Base-by-base conservation (phyloP, 1,140 invertebrate species). In the Drosophila pachea region DNA sequence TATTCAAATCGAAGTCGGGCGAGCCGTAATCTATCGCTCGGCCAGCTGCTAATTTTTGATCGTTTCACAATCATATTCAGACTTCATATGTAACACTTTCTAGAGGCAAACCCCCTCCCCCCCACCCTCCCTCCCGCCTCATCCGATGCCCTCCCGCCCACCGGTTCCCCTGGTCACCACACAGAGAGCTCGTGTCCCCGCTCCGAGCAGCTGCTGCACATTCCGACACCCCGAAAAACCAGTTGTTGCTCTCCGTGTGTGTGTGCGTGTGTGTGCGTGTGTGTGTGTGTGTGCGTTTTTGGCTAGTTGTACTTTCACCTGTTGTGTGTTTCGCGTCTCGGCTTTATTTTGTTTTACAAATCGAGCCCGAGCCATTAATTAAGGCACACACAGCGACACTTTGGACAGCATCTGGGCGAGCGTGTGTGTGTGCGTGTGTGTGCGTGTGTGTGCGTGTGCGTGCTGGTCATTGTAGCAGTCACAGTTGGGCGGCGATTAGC, bases 351-450 rank as follows among this genome's bases (percentile, higher is more conserved):
- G 62, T 66, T 71, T 74, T 67, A 71, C 72, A 74, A 74, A 74
- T 74, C 62, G 63, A 68, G 68, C 71, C 71, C 71, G 40, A 74
- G 72, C 71, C 72, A 74, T 74, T 74, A 74, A 74, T 74, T 74
- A 74, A 71, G 66, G 48, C 31, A n/a, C 58, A 68, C 43, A 49
- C 54, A 52, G n/a, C n/a, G 11, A 42, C 29, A 43, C 35, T 14
- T 31, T 8, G 54, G 55, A 12, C 48, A 58, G 54, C 58, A 69
- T 69, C 48, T 38, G 29, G n/a, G n/a, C n/a, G n/a, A n/a, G n/a
- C n/a, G n/a, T 62, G 11, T 32, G 33, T 42, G 47, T 33, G 14
- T 58, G n/a, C 9, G n/a, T 53, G 31, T 9, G 14, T 29, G 8
- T 62, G 31, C 22, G 52, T 58, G 35, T 69, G 54, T 33, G 45